Base-by-base conservation (phyloP, 2,888 invertebrate genomes). In the Pyrocoelia pectoralis region DNA sequence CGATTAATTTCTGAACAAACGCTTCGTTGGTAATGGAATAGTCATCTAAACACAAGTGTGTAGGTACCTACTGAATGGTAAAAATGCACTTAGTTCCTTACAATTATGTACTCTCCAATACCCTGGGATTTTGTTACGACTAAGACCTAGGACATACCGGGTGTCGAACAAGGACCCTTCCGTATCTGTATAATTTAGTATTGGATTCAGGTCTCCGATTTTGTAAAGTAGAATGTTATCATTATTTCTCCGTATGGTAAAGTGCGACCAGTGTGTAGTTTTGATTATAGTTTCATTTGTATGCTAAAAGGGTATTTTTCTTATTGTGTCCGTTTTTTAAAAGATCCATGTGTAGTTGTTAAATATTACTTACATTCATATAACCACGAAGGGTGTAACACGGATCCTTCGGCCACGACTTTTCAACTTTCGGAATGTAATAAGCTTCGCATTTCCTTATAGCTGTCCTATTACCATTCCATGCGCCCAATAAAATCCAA, bases 401-500 rank as follows among this genome's bases (percentile, higher is more conserved):
- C 2, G 40, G 40, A n/a, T 10, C 18, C 17, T 18, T 2, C 8
- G 48, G 28, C 19, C 8, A 56, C 14, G 4, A 6, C 1, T 12
- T 2, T 14, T 18, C 17, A 18, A 5, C 15, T 10, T 1, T 24
- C 24, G 61, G 18, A 12, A 73, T 68, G 9, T 71, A 53, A 8
- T 72, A 68, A 0, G 6, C 10, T 1, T 29, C 9, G 19, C 79
- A 80, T 65, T 70, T 76, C 55, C 77, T 61, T 19, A 80, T 68
- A 1, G 52, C 69, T 2, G 76, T 73, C 1, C 1, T 6, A 0
- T 1, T 71, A 38, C 77, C 74, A 0, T 0, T 1, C 73, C 73
- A 74, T 8, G 72, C 76, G 6, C 73, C 73, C 8, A 80, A 63
- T 19, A 76, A 67, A 8, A 81, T 69, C 74, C 75, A 77, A 49